Evolutionary conservation across 2,113 vertebrate genomes (phyloP), one percentile per base, ranked within the genome.

Genomic region (Pyrgilauda ruficollis): DNA sequence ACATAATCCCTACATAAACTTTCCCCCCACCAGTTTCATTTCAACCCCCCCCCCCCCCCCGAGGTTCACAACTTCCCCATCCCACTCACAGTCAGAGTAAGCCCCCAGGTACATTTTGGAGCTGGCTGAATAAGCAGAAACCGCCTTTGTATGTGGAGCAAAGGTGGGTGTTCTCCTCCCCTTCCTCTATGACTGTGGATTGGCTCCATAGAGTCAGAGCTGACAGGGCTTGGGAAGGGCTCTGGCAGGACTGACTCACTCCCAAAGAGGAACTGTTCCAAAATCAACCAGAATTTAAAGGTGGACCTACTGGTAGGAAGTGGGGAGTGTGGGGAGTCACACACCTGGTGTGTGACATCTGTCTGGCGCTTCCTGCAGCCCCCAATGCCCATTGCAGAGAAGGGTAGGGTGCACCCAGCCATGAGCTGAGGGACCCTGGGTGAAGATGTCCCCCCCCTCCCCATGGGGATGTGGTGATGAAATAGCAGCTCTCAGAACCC

Each of bases 341-440:
- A 30, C 13, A 80, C 5, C 49, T 41, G 44, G 13, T 52, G 9
- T 6, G 41, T 52, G 67, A 9, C 63, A 44, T 20, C n/a, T 58
- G 28, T 55, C 41, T 7, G 11, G 18, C 4, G 9, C 30, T 78
- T 43, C 26, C 15, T 49, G 47, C 28, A 87, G 77, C 46, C 21
- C 53, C 49, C 26, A 59, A 61, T 15, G n/a, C 28, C 66, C 24
- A 6, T 23, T 1, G 2, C 20, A 41, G 61, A 35, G 52, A 82
- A 35, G 31, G 41, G 33, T 11, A 4, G 61, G 22, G 11, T 7
- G 9, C 2, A 17, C 10, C 14, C 17, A 68, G 22, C 13, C 3
- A 1, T 13, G 52, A 27, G n/a, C 47, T 26, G 13, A 16, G 28
- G 27, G 19, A 3, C 8, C 17, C 0, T 0, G 2, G 24, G 56